Conservation (phyloP, 2,797 vertebrate genomes). For the Perodicticus potto region DNA sequence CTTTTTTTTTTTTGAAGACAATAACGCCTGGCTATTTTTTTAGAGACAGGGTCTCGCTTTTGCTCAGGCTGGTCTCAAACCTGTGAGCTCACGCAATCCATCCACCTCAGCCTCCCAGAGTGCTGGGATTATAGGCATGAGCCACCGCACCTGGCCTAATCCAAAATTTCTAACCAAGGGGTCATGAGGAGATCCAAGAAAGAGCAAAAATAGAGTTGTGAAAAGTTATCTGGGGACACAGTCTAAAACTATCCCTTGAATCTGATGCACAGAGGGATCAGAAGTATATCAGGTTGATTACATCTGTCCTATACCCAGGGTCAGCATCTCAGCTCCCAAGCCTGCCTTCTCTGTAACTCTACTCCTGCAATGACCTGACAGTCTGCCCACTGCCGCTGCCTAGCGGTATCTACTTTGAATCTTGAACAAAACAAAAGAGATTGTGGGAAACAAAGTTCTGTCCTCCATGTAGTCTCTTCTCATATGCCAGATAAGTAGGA, state of each 20-base stretch:
- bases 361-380: not conserved
- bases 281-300: not conserved
- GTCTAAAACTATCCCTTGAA: not conserved
- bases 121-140: no score
- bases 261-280: not conserved
- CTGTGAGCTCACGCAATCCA: no score
- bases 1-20: no score
- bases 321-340: not conserved
- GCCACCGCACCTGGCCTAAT: not conserved
- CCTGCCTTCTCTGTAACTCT: not conserved
- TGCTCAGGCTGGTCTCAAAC: no score
- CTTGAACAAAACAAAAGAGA: not conserved
- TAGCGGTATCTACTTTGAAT: not conserved
- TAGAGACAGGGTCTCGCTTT: no score
- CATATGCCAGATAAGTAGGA: not conserved
- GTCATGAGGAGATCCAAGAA: not conserved
- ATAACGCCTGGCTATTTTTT: no score
- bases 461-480: not conserved
- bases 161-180: not conserved
- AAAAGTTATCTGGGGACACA: not conserved
- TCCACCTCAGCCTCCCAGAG: no score
- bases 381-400: not conserved
- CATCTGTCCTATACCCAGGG: not conserved
- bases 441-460: not conserved
- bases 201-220: not conserved